Evolutionary conservation across 2,113 vertebrate species (phyloP).

Genomic region (Trichechus manatus): DNA sequence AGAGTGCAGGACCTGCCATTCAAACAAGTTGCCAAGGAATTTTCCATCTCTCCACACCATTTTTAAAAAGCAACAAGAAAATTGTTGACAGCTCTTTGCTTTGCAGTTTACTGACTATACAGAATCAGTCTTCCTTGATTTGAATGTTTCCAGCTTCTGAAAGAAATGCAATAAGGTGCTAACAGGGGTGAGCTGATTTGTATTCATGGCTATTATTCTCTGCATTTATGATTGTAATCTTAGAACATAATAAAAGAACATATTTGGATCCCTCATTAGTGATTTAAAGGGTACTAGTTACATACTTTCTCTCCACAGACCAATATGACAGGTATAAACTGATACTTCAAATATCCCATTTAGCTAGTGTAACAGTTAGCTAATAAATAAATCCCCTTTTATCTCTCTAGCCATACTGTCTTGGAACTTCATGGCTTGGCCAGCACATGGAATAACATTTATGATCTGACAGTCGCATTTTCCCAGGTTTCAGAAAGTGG

Average conservation of each 20-base stretch:
- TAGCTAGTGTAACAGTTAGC: neutral
- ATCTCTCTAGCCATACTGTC: neutral
- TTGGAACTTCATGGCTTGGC: neutral
- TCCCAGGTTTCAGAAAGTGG: neutral
- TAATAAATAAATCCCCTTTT: neutral
- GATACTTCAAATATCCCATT: neutral
- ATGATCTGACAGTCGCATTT: neutral
- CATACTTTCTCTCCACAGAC: neutral
- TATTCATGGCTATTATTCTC: neutral
- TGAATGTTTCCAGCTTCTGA: neutral
- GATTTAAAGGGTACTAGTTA: neutral
- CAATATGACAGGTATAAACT: neutral
- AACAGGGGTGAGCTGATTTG: neutral
- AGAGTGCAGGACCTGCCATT: neutral
- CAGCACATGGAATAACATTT: neutral
- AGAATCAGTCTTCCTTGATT: neutral
- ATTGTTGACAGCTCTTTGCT: neutral
- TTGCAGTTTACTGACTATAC: neutral
- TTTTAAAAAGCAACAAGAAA: neutral
- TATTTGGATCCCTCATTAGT: neutral
- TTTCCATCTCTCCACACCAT: neutral
- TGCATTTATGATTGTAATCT: conserved; percentile 22
- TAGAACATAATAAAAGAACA: neutral
- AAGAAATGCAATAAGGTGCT: neutral
- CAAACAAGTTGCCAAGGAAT: neutral